phyloP scores from a whole-genome alignment of 2,113 vertebrate species.

The Mormoops blainvillei region DNA sequence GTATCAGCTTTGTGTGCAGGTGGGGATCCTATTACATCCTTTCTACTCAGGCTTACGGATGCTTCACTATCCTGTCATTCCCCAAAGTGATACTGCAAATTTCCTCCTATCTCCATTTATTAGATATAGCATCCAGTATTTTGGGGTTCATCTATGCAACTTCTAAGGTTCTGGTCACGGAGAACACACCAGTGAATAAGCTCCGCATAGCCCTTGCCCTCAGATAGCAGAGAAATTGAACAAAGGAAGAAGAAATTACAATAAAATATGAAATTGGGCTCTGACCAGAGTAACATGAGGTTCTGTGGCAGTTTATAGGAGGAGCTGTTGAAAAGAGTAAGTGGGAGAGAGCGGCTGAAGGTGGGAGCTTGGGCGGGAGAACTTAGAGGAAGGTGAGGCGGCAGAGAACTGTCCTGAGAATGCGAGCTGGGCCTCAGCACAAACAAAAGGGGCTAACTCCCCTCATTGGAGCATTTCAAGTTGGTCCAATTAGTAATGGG shows the following conservation, averaged over 20 bases:
- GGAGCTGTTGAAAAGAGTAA: not conserved
- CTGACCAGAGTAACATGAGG: not conserved
- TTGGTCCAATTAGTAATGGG: not conserved
- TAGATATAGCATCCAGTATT: not conserved
- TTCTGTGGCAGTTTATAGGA: not conserved
- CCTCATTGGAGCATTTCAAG: not conserved
- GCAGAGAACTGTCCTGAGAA: not conserved
- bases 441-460: no score
- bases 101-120: not conserved
- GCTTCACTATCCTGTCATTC: not conserved
- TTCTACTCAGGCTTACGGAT: not conserved
- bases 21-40: not conserved
- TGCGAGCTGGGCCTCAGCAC: no score
- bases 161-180: not conserved
- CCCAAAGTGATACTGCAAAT: no score
- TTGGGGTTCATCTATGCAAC: not conserved
- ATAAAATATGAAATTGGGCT: not conserved
- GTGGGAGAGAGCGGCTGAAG: not conserved
- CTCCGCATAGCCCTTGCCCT: not conserved
- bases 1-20: not conserved
- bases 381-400: not conserved
- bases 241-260: not conserved
- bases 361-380: rapidly evolving
- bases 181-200: not conserved
- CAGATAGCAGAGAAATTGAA: not conserved